Evolutionary conservation across 2,113 vertebrate species (phyloP).

Genomic region (Syngnathus floridae): DNA sequence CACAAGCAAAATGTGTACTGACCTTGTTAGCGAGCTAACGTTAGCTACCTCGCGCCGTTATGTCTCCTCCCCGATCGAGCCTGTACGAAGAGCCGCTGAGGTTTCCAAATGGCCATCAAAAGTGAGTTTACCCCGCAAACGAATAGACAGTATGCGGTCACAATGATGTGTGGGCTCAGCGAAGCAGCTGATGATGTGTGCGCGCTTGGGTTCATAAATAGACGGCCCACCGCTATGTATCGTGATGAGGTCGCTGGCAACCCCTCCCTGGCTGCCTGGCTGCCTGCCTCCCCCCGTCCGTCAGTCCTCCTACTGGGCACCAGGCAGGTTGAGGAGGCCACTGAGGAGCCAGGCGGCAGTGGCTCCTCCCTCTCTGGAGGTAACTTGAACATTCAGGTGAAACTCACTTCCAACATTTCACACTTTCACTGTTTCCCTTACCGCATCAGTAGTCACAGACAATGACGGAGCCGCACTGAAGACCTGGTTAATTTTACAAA

Average conservation of each 20-base stretch:
- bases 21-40: conserved; percentile 70
- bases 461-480: no score
- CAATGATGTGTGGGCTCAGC: neutral
- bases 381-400: neutral
- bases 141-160: neutral
- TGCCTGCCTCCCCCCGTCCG: conserved; percentile 2
- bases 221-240: conserved; percentile 26
- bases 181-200: neutral
- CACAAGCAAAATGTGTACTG: conserved; percentile 51
- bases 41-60: conserved; percentile 51
- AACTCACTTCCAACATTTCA: neutral
- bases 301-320: conserved; percentile 39
- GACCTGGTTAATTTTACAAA: no score
- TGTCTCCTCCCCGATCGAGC: conserved; percentile 43
- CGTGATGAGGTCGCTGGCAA: conserved; percentile 31
- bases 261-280: conserved; percentile 47
- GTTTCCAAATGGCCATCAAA: conserved; percentile 57
- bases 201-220: conserved; percentile 12
- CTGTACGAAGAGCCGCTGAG: conserved; percentile 38
- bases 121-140: conserved; percentile 12
- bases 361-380: conserved; percentile 46
- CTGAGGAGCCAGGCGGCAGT: conserved; percentile 18
- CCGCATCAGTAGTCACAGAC: no score
- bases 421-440: no score
- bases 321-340: conserved; percentile 56